Percentiles rank a stretch among this genome's conserved stretches.
Conservation (phyloP, 92 coral and sea anemone genomes). For the Phenganax marumi region DNA sequence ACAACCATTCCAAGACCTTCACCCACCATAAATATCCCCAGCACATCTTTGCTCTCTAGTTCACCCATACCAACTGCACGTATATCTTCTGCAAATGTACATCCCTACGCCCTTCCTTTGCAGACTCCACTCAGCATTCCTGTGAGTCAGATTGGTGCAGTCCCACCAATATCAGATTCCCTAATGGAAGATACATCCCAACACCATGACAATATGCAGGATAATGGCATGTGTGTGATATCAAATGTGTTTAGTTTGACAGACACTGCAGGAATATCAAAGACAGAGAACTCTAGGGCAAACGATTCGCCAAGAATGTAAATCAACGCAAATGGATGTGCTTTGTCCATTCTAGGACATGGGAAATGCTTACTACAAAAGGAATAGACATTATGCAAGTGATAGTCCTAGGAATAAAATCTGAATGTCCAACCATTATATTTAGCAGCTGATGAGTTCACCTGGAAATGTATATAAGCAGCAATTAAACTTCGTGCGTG, state of each 20-base stretch:
- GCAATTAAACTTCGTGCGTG: no score
- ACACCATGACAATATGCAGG: not conserved
- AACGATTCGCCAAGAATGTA: not conserved
- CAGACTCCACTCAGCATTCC: not conserved
- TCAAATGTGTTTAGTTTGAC: slow-evolving; percentile 41
- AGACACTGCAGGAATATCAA: not conserved
- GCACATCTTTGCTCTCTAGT: no score
- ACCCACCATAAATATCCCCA: no score
- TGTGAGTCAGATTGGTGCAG: not conserved
- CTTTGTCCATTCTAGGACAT: no score
- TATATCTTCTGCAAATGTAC: no score
- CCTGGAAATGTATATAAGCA: not conserved
- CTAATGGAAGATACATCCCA: slow-evolving; percentile 4
- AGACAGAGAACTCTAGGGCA: not conserved
- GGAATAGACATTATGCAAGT: no score
- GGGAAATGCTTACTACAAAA: no score
- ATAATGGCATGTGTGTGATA: slow-evolving; percentile 29
- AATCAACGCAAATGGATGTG: not conserved
- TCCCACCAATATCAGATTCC: slow-evolving; percentile 9
- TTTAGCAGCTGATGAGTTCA: not conserved
- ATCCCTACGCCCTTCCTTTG: no score
- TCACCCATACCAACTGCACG: no score
- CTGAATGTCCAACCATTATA: not conserved
- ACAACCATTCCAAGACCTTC: no score
- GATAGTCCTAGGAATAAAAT: no score